Conservation (phyloP, 2,888 invertebrate genomes). For the Zeuzera pyrina region DNA sequence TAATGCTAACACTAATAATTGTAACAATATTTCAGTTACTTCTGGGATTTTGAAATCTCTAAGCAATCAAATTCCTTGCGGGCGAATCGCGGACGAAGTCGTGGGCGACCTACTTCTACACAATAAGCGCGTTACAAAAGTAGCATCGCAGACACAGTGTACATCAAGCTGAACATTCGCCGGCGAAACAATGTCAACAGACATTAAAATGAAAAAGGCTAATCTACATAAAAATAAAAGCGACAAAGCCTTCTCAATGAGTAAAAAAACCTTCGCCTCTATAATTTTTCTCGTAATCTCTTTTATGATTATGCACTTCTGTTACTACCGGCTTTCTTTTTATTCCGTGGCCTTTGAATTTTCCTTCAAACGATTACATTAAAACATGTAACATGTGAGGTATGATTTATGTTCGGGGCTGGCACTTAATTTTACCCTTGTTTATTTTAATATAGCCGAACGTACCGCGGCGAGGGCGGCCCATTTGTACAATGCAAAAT, state of each 20-base stretch:
- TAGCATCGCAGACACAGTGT: constrained; percentile 1
- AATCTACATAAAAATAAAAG: constrained; percentile 27
- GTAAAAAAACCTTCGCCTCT: constrained; percentile 14
- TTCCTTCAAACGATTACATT: constrained; percentile 31
- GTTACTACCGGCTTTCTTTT: constrained; percentile 10
- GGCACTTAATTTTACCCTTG: constrained; percentile 32
- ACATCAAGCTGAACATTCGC: constrained; percentile 2
- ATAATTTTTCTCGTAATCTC: constrained; percentile 23
- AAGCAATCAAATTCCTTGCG: too few relatives aligned
- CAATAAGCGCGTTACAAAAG: too few relatives aligned
- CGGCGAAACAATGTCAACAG: constrained; percentile 10
- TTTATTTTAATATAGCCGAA: constrained; percentile 27
- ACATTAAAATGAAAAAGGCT: constrained; percentile 14
- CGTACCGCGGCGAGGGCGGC: not conserved
- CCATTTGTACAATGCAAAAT: not conserved
- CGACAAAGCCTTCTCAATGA: constrained; percentile 13
- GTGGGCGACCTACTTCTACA: too few relatives aligned
- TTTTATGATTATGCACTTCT: constrained; percentile 23
- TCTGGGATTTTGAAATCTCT: too few relatives aligned
- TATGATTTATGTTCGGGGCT: constrained; percentile 37
- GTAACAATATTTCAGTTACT: too few relatives aligned
- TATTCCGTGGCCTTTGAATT: constrained; percentile 25
- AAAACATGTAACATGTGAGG: constrained; percentile 30
- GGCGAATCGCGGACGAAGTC: too few relatives aligned
- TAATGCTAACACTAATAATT: too few relatives aligned